Conservation (phyloP, 2,113 vertebrate species). For the Actinemys pallida region DNA sequence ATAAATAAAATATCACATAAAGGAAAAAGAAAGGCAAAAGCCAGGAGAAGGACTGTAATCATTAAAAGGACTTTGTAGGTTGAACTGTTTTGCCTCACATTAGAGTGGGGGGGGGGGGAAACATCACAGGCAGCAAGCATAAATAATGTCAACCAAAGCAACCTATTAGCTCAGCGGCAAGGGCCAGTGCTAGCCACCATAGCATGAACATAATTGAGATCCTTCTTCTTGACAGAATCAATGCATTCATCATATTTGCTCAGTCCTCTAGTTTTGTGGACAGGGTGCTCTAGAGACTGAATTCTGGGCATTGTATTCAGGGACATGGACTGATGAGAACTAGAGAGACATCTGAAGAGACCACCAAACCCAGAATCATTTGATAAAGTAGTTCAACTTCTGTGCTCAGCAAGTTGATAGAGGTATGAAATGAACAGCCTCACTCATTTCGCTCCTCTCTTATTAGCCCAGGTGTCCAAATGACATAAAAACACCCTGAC, state of each 20-base stretch:
- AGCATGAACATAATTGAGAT: background rate
- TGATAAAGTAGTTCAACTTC: conserved; percentile 3
- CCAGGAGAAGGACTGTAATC: background rate
- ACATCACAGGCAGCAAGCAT: rapidly evolving
- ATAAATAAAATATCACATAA: conserved; percentile 5
- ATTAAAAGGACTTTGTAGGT: conserved; percentile 32
- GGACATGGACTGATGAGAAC: background rate
- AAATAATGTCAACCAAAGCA: conserved; percentile 3
- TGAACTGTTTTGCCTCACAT: background rate
- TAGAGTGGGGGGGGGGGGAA: background rate
- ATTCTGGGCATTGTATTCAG: background rate
- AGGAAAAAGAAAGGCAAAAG: conserved; percentile 10
- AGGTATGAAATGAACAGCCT: background rate
- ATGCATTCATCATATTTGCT: background rate
- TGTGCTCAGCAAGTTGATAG: background rate
- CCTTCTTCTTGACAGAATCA: background rate
- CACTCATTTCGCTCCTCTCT: background rate
- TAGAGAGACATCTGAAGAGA: background rate
- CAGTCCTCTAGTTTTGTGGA: background rate
- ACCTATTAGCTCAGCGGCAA: background rate
- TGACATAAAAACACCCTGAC: background rate
- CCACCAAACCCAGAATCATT: background rate
- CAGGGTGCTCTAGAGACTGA: background rate
- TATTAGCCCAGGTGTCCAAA: background rate
- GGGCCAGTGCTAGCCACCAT: background rate